Conservation (phyloP, 2,888 invertebrate species). For the Eristalis arbustorum region DNA sequence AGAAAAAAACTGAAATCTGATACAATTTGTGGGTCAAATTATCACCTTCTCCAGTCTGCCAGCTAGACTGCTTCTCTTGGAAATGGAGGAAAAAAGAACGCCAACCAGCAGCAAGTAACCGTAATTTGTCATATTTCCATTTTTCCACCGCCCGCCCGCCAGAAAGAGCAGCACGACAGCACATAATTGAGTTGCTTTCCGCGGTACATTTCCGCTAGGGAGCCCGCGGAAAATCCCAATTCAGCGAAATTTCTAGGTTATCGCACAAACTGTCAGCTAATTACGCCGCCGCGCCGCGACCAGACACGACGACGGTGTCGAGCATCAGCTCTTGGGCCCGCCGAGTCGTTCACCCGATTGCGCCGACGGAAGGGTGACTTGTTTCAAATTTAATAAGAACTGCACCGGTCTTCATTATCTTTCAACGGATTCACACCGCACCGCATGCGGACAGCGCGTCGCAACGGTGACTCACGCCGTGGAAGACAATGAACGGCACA, state of each 20-base stretch:
- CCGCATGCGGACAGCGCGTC: background rate
- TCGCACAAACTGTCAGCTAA: slow-evolving; percentile 25
- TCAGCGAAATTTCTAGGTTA: slow-evolving; percentile 57
- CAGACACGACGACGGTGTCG: slow-evolving; percentile 27
- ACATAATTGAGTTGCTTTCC: slow-evolving; percentile 35
- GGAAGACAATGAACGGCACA: slow-evolving; percentile 40
- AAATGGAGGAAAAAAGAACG: background rate
- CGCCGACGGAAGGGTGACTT: slow-evolving; percentile 17
- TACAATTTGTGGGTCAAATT: slow-evolving; percentile 27
- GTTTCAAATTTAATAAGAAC: slow-evolving; percentile 43
- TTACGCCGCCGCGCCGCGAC: background rate
- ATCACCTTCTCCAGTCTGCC: slow-evolving; percentile 5
- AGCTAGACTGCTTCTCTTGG: background rate
- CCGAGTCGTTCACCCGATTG: slow-evolving; percentile 29
- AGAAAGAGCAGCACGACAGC: background rate
- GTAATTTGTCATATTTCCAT: slow-evolving; percentile 40
- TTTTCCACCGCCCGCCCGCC: background rate
- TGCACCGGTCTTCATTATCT: slow-evolving; percentile 25
- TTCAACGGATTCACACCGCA: background rate
- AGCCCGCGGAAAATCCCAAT: slow-evolving; percentile 17
- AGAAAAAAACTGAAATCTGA: slow-evolving; percentile 4
- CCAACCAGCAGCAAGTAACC: background rate
- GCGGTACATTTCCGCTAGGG: slow-evolving; percentile 36
- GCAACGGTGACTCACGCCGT: slow-evolving; percentile 29
- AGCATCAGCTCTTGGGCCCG: background rate